Base-by-base conservation (phyloP, 2,797 vertebrate species). In the Sebastes taczanowskii region DNA sequence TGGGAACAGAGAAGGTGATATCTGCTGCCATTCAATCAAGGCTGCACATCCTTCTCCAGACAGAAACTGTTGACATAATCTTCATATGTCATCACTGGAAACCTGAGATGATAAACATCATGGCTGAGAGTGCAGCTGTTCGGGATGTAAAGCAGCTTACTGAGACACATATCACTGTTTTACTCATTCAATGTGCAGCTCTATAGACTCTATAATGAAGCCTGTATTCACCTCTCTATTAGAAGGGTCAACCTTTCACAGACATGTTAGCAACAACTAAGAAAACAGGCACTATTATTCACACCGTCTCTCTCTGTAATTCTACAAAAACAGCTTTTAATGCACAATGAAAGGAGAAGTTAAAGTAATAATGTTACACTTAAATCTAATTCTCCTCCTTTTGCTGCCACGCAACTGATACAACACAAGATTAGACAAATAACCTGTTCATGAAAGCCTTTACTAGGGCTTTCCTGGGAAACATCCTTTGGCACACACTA, bases 61-160 rank as follows among this genome's bases (percentile, higher is more conserved):
- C 27, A 66, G 13, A 70, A 66, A 65, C 52, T 72, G 82, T 60
- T 83, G 87, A 88, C 42, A 81, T 61, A 53, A 75, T 83, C 71
- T 72, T 71, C 58, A 78, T 60, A 89, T 77, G 60, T 49, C 46
- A 49, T 63, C 46, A 22, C 22, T 78, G 74, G 82, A 82, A 92
- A 86, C 77, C 63, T 66, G 71, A 91, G 85, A 85, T 65, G 64
- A 58, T 34, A 65, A 78, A 71, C 61, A 55, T 22, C 7, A 25
- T 3, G 66, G 71, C 52, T 69, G 56, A 78, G 52, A 49, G 63
- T 79, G 83, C 87, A 92, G 91, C 93, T 91, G 89, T 80, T 46
- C 6, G 20, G 66, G 71, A 62, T 46, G 58, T n/a, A 22, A 52
- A 77, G 52, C 52, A 68, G 60, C 63, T 81, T 25, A 6, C 20